phyloP scores from a whole-genome alignment of 2,113 vertebrate genomes.

The Saguinus midas region DNA sequence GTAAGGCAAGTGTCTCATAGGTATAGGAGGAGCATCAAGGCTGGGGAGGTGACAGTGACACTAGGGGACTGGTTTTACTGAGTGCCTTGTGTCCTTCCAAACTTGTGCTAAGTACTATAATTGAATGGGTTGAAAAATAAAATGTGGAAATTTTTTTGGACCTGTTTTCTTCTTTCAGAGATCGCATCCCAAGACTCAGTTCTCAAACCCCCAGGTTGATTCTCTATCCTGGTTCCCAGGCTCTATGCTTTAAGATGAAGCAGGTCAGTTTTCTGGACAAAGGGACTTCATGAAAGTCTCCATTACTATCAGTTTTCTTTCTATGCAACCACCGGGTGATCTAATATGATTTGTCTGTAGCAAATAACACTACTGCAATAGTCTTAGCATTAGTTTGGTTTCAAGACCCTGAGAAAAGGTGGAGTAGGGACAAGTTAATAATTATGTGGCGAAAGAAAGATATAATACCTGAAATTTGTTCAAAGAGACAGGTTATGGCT shows the following conservation, averaged over 20 bases:
- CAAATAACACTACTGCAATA: neutral
- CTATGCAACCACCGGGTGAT: neutral
- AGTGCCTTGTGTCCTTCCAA: neutral
- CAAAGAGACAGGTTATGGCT: neutral
- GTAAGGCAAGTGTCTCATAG: neutral
- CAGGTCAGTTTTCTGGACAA: neutral
- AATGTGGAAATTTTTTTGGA: neutral
- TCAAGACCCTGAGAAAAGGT: neutral
- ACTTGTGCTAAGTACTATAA: neutral
- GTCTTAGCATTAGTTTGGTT: neutral
- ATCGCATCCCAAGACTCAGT: neutral
- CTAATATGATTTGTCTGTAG: neutral
- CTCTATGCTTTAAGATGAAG: neutral
- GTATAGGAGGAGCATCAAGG: neutral
- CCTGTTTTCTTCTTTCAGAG: neutral
- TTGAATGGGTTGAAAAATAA: neutral
- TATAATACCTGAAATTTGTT: neutral
- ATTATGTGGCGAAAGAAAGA: neutral
- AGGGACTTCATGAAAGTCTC: neutral
- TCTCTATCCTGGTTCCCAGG: neutral
- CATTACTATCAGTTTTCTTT: neutral
- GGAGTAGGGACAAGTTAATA: neutral
- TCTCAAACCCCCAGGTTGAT: neutral
- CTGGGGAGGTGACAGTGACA: neutral
- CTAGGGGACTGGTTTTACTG: no score